Conservation (phyloP, 2,888 invertebrate genomes). For the Drosophila diplacantha region DNA sequence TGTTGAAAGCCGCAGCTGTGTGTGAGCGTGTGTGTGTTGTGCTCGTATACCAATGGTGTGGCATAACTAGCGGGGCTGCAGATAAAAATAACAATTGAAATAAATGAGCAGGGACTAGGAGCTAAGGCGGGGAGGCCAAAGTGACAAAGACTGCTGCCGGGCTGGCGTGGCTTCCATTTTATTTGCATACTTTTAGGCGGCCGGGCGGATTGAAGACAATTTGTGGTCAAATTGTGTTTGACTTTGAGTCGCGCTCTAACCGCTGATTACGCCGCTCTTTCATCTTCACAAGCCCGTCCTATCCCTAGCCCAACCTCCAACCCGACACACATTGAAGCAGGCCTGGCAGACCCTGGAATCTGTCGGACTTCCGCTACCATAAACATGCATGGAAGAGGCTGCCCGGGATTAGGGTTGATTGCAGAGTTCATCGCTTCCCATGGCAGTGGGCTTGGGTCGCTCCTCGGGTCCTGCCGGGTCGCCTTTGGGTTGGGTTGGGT, state of each 20-base stretch:
- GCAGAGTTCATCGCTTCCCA: constrained; percentile 20
- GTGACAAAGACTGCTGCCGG: constrained; percentile 16
- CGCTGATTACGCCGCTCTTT: constrained; percentile 25
- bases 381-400: constrained; percentile 13
- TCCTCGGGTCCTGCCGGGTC: neutral
- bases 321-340: neutral
- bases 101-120: constrained; percentile 59
- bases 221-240: constrained; percentile 46
- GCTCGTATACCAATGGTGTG: constrained; percentile 36
- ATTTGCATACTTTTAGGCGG: constrained; percentile 53
- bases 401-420: constrained; percentile 14
- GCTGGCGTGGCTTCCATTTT: constrained; percentile 23
- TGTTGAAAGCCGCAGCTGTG: constrained; percentile 25
- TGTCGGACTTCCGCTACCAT: constrained; percentile 13
- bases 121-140: neutral
- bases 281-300: neutral
- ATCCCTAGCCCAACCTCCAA: neutral
- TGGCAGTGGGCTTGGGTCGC: neutral
- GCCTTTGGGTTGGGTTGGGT: neutral
- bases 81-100: constrained; percentile 72
- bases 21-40: neutral
- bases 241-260: constrained; percentile 12
- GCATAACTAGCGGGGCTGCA: constrained; percentile 60
- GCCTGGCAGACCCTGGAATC: neutral
- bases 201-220: constrained; percentile 36